A percentile compares a stretch with the other conserved stretches of the same genome.
These are phyloP conservation scores for Alces alces DNA, from an alignment of 2,113 vertebrate genomes.

Conservation along the genomic window DNA sequence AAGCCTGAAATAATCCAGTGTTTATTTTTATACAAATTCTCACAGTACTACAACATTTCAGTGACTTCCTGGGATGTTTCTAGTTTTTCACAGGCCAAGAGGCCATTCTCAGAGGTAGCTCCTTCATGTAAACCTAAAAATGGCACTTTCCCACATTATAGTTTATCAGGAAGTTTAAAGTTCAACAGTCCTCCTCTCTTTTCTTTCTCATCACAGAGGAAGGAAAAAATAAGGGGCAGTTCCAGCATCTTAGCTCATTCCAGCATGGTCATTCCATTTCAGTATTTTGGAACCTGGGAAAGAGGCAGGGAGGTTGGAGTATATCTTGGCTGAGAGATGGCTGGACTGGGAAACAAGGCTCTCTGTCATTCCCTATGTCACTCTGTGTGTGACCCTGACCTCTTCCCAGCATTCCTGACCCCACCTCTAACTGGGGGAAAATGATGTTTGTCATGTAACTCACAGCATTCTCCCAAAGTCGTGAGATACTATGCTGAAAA, in stretches of 20 bases:
- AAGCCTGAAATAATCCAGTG: conserved; percentile 87
- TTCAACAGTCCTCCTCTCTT: conserved; percentile 77
- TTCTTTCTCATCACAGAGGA: conserved; percentile 69
- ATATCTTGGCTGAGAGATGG: conserved; percentile 64
- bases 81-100: conserved; percentile 85
- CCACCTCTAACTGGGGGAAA: conserved; percentile 65
- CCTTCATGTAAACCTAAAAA: conserved; percentile 90
- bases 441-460: conserved; percentile 50
- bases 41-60: conserved; percentile 85
- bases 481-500: not conserved
- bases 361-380: conserved; percentile 70
- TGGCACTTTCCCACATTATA: conserved; percentile 90
- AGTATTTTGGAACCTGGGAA: conserved; percentile 72
- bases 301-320: conserved; percentile 51
- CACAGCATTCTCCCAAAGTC: not conserved
- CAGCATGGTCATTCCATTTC: conserved; percentile 44
- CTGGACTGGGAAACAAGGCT: conserved; percentile 72
- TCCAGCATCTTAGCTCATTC: conserved; percentile 66
- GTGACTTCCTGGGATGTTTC: conserved; percentile 89
- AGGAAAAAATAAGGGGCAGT: conserved; percentile 74
- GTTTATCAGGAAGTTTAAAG: conserved; percentile 86
- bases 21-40: conserved; percentile 92
- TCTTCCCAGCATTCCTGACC: conserved; percentile 74
- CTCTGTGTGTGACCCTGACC: conserved; percentile 69
- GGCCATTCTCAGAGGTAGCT: conserved; percentile 89